Base-by-base conservation (phyloP, 1,140 invertebrate species). In the Bursaphelenchus mucronatus region DNA sequence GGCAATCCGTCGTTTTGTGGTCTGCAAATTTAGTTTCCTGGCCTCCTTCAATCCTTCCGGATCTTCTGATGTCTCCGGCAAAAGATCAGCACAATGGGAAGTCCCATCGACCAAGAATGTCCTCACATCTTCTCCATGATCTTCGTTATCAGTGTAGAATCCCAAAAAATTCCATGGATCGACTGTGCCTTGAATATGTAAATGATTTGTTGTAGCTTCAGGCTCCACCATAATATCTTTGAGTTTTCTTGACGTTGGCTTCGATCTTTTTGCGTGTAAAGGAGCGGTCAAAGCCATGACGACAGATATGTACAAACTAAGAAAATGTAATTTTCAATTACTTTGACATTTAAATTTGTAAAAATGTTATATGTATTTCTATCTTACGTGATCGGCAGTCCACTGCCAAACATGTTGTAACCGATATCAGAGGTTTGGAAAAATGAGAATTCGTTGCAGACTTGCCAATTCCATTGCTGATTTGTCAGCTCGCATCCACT, bases 31-130 rank as follows among this genome's bases (percentile, higher is more conserved):
- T 1, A 30, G 30, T 5, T 30, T 30, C 5, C 30, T 30, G 30
- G 30, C 30, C 30, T 30, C 30, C 30, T 30, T 30, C 30, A 30
- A 30, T 30, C 30, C 30, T 5, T 30, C 30, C 30, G 30, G 30
- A 30, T 30, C 30, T 30, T 30, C 30, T 30, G 30, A 5, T 30
- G 30, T 30, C 30, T 30, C 30, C 30, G 64, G 63, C 7, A 4
- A 3, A 63, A 67, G 65, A 43, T 67, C 66, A n/a, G 66, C 39
- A 30, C 63, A 67, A 21, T 67, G 66, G n/a, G 10, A 41, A 15
- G 61, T 51, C 40, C 19, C 57, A 39, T 59, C 61, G 61, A 63
- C 43, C 17, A 63, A 41, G 59, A 61, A 19, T 11, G 61, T 15
- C 13, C 58, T 58, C 13, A 63, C 52, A 40, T 63, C 59, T 4